Percentiles rank a stretch among this genome's conserved stretches.
Evolutionary conservation across 2,888 invertebrate genomes (phyloP).

Genomic region (Erannis defoliaria): DNA sequence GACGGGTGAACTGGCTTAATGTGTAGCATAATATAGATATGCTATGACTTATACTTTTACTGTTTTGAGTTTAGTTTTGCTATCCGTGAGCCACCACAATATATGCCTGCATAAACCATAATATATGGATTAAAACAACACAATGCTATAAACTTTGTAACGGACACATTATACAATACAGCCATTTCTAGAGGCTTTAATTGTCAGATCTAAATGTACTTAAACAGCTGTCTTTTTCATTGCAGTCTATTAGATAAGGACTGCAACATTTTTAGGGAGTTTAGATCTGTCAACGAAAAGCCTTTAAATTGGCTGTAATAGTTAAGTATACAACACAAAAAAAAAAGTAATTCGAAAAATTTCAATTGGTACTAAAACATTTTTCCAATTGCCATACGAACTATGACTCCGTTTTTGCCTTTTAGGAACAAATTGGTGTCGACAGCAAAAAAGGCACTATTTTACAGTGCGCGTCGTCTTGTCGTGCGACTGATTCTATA

Average conservation of each 20-base stretch:
- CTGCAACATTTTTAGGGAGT: no score
- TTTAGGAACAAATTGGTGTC: background rate
- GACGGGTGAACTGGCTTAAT: background rate
- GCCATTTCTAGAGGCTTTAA: no score
- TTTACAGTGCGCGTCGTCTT: background rate
- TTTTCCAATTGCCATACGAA: background rate
- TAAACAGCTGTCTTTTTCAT: no score
- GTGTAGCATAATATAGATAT: background rate
- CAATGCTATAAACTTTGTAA: background rate
- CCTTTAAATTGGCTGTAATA: no score
- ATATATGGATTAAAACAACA: background rate
- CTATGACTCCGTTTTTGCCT: background rate
- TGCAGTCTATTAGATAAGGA: no score
- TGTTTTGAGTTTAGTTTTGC: background rate
- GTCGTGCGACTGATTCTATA: background rate
- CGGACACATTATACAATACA: background rate
- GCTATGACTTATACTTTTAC: background rate
- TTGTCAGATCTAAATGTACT: no score
- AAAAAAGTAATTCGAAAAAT: background rate
- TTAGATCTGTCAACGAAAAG: no score
- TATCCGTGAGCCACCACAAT: constrained; percentile 1
- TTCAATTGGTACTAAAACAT: no score
- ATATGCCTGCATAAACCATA: background rate
- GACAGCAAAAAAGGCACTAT: background rate
- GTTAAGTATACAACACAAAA: no score